phyloP scores from a whole-genome alignment of 2,113 vertebrate genomes.

The Burhinus oedicnemus region DNA sequence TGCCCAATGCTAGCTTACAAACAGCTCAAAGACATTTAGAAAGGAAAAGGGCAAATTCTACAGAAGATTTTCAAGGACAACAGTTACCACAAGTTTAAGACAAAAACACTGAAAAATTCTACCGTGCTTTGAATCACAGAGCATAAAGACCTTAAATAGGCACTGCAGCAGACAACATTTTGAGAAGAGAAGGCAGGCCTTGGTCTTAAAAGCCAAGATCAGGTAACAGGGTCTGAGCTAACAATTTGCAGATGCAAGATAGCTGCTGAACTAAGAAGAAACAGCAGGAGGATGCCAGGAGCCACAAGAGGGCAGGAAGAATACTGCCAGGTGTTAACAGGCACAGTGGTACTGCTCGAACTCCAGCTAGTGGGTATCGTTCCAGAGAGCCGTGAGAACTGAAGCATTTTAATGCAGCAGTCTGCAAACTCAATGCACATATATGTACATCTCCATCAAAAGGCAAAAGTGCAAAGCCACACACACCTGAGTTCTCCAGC shows the following conservation, averaged over 20 bases:
- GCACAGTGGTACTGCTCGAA: not conserved
- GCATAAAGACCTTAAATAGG: not conserved
- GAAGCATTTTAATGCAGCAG: not conserved
- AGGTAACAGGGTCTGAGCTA: not conserved
- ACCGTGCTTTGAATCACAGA: not conserved
- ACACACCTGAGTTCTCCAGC: not conserved
- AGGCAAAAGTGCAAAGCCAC: not conserved
- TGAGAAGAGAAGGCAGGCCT: not conserved
- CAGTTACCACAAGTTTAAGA: not conserved
- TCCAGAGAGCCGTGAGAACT: not conserved
- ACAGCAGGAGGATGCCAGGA: not conserved
- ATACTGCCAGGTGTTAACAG: not conserved
- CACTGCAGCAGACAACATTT: not conserved
- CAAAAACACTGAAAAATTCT: not conserved
- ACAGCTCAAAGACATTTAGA: not conserved
- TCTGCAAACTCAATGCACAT: not conserved
- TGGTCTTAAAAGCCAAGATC: not conserved
- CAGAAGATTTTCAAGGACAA: not conserved
- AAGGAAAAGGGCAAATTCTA: not conserved
- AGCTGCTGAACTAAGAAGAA: not conserved
- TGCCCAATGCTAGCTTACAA: not conserved
- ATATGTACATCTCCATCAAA: not conserved
- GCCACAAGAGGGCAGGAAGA: not conserved
- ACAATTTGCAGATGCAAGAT: rapidly evolving
- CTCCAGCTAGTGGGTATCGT: not conserved